Base-by-base conservation (phyloP, 2,888 invertebrate genomes). In the Drosophila kanekoi region DNA sequence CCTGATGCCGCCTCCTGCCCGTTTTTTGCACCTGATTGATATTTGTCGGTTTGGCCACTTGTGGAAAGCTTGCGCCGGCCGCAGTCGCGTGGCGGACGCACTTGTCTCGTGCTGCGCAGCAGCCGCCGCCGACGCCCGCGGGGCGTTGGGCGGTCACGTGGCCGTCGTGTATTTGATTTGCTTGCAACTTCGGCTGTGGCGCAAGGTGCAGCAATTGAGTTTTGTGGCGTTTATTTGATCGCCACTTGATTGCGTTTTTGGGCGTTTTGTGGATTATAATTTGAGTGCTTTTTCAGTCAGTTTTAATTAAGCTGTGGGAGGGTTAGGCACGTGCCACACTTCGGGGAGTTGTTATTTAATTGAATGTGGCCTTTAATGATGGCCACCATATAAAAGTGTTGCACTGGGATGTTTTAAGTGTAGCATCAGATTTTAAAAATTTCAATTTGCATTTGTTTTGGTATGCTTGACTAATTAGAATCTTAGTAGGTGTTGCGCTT, bases 121-220 rank as follows among this genome's bases (percentile, higher is more conserved):
- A 16, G 37, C 16, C 11, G 49, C 61, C 28, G 53, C 16, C 11
- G 49, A 58, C 28, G 53, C 60, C 45, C 53, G 70, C 51, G 53
- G 66, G 68, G 53, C 81, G 83, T 74, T 83, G 85, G 79, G 74
- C 45, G 62, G 81, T 62, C 84, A 69, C 83, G 83, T 84, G 83
- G 54, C 69, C 45, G 28, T 57, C 57, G 41, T 40, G 54, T 38
- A 20, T 58, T 69, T 66, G 69, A 76, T 67, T 70, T 68, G 65
- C 51, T 10, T 28, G 47, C 20, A 51, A 45, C 37, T 43, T 18
- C 43, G 18, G n/a, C 20, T 57, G 48, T 53, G 40, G 20, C 37
- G 18, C 45, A 71, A 71, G 64, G 64, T 70, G 65, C 58, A 37
- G 43, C 59, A 38, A 40, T 32, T 47, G 38, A 40, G 53, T 49